Evolutionary conservation across 2,797 vertebrate genomes (phyloP).

Genomic region (Hephaestus fuliginosus): DNA sequence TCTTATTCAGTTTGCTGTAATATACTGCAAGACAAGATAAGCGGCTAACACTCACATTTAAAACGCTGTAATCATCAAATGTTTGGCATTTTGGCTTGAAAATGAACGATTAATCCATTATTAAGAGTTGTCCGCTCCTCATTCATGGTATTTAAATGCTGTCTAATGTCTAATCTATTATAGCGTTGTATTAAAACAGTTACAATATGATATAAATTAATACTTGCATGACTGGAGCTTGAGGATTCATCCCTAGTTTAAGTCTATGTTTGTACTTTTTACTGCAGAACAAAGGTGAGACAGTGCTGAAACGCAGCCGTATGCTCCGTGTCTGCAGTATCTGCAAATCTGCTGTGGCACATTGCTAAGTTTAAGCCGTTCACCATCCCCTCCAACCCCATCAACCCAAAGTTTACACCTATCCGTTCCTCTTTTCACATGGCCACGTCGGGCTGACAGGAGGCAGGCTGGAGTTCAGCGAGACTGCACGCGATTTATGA

Average conservation of each 20-base stretch:
- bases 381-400: constrained; percentile 22
- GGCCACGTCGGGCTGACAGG: constrained; percentile 60
- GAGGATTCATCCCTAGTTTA: background rate
- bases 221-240: background rate
- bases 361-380: constrained; percentile 44
- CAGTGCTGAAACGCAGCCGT: constrained; percentile 22
- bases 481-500: constrained; percentile 72
- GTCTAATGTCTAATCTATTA: background rate
- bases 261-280: constrained; percentile 1
- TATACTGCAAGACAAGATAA: background rate
- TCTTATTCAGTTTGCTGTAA: background rate
- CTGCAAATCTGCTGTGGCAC: constrained; percentile 47
- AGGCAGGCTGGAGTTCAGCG: constrained; percentile 58
- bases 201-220: background rate
- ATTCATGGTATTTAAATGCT: constrained; percentile 1
- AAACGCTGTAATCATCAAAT: background rate
- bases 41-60: background rate
- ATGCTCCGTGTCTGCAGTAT: constrained; percentile 17
- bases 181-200: background rate
- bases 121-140: background rate
- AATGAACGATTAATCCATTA: background rate
- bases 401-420: constrained; percentile 66
- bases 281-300: constrained; percentile 23
- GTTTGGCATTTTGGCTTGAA: background rate
- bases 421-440: constrained; percentile 43